A percentile compares a stretch with the other conserved stretches of the same genome.
Evolutionary conservation across 2,888 invertebrate genomes (phyloP).

Genomic region (Drosophila incognita): DNA sequence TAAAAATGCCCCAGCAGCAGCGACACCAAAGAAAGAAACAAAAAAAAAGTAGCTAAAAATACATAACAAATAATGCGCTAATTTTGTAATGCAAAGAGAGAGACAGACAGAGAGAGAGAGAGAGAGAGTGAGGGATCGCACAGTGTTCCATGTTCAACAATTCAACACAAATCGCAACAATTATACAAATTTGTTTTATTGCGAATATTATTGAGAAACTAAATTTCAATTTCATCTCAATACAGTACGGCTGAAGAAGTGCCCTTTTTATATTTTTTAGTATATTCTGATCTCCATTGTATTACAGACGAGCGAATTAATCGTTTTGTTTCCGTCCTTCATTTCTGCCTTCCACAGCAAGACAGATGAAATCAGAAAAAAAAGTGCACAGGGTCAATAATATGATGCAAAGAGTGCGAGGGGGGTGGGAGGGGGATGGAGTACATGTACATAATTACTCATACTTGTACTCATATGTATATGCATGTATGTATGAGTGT

Average conservation of each 20-base stretch:
- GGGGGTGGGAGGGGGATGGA: neutral
- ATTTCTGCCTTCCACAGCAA: constrained; percentile 18
- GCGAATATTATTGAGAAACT: neutral
- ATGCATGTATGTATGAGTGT: neutral
- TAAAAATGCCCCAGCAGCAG: constrained; percentile 5
- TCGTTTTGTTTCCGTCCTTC: constrained; percentile 9
- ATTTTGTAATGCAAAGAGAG: constrained; percentile 48
- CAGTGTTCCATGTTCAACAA: neutral
- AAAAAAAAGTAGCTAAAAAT: constrained; percentile 68
- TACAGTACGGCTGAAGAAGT: neutral
- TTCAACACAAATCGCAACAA: neutral
- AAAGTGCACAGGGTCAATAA: constrained; percentile 55
- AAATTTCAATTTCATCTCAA: neutral
- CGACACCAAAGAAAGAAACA: constrained; percentile 21
- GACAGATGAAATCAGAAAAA: constrained; percentile 40
- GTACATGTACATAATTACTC: constrained; percentile 20
- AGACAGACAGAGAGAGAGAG: constrained; percentile 1
- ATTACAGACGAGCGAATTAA: constrained; percentile 17
- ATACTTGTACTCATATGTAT: constrained; percentile 4
- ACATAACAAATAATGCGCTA: constrained; percentile 57
- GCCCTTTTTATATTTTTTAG: neutral
- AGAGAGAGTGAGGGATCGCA: constrained; percentile 6
- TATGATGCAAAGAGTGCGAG: constrained; percentile 10
- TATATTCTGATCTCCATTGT: neutral
- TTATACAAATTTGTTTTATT: neutral